Evolutionary conservation across 2,888 invertebrate genomes (phyloP).

Genomic region (Taenaris catops): DNA sequence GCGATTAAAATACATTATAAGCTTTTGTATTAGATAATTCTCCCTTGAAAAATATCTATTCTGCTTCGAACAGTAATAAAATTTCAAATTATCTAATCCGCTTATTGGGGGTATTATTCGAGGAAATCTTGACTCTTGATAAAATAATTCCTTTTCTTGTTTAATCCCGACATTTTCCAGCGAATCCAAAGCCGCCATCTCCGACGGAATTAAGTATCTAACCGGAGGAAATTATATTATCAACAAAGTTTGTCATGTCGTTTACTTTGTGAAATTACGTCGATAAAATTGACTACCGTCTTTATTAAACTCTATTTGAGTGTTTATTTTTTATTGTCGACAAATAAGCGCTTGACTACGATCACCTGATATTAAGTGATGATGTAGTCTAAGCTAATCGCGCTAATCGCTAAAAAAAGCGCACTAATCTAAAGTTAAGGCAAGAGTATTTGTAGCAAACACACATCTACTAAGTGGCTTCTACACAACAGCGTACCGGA

Average conservation of each 20-base stretch:
- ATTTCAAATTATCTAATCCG: slow-evolving; percentile 10
- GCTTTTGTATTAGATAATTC: too few relatives aligned
- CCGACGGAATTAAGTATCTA: slow-evolving; percentile 23
- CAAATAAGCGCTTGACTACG: too few relatives aligned
- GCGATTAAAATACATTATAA: too few relatives aligned
- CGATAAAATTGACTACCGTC: slow-evolving; percentile 6
- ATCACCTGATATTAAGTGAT: too few relatives aligned
- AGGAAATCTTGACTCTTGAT: slow-evolving; percentile 20
- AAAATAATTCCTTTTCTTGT: slow-evolving; percentile 23
- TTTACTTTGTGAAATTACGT: slow-evolving; percentile 14
- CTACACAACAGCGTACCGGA: too few relatives aligned
- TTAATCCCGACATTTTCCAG: slow-evolving; percentile 24
- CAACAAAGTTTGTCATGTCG: slow-evolving; percentile 12
- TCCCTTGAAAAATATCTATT: slow-evolving; percentile 1
- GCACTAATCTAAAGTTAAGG: too few relatives aligned
- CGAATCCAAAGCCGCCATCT: slow-evolving; percentile 23
- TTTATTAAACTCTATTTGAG: slow-evolving; percentile 11
- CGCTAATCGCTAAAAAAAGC: too few relatives aligned
- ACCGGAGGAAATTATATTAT: slow-evolving; percentile 24
- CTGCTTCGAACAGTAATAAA: slow-evolving; percentile 1
- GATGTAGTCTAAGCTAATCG: too few relatives aligned
- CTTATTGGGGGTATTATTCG: slow-evolving; percentile 8
- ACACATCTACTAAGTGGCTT: too few relatives aligned
- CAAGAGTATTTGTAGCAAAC: too few relatives aligned
- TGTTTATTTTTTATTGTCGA: too few relatives aligned